Conservation (phyloP, 2,888 invertebrate genomes). For the Chalcosyrphus nemorum region DNA sequence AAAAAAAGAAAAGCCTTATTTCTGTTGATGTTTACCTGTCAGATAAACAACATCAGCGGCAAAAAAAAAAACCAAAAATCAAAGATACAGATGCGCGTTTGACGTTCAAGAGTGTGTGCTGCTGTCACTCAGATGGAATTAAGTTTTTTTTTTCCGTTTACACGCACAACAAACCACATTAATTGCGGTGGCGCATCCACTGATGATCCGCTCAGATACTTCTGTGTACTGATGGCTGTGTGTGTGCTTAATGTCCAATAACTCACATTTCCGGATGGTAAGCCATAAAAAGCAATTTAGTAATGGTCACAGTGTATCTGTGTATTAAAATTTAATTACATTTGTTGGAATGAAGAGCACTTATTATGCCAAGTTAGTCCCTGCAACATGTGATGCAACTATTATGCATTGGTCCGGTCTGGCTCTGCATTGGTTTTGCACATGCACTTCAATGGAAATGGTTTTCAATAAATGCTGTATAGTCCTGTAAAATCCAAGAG, state of each 20-base stretch:
- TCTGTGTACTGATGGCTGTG: not conserved
- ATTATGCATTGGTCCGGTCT: not conserved
- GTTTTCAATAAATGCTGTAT: too few relatives aligned
- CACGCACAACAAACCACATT: constrained; percentile 3
- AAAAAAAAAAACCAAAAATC: not conserved
- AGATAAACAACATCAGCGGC: constrained; percentile 34
- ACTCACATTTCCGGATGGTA: constrained; percentile 25
- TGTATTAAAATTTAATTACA: constrained; percentile 2
- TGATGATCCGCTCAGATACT: not conserved
- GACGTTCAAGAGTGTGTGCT: constrained; percentile 7
- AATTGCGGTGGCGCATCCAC: constrained; percentile 5
- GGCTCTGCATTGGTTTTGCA: not conserved
- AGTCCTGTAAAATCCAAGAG: too few relatives aligned
- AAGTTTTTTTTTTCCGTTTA: constrained; percentile 8
- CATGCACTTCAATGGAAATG: not conserved
- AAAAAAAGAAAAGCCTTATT: constrained; percentile 10
- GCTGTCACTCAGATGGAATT: constrained; percentile 9
- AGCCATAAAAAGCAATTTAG: constrained; percentile 7
- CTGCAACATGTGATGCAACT: not conserved
- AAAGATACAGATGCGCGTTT: constrained; percentile 8
- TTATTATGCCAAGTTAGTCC: not conserved
- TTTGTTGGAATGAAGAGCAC: not conserved
- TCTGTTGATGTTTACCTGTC: constrained; percentile 41
- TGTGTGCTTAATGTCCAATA: constrained; percentile 9
- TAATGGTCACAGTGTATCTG: not conserved